These are phyloP conservation scores for Aplysia californica DNA, from an alignment of 1,140 invertebrate species.

Conservation along the genomic window DNA sequence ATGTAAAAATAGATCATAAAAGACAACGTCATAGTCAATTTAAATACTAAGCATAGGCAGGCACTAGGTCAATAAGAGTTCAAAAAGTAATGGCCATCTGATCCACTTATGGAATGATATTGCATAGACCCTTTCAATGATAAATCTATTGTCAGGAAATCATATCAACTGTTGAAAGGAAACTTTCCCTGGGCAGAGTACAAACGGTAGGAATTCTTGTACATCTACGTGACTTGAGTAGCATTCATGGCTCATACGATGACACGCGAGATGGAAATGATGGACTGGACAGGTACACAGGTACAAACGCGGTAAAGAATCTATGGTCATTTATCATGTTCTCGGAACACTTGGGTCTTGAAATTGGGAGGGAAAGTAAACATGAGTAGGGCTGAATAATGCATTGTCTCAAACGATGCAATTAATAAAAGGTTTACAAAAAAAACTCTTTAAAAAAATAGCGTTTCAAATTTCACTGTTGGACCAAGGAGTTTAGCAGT, in stretches of 20 bases:
- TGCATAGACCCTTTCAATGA: slow-evolving; percentile 4
- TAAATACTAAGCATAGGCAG: background rate
- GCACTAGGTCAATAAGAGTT: slow-evolving; percentile 7
- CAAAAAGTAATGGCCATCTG: slow-evolving; percentile 11
- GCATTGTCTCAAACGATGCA: too few relatives aligned
- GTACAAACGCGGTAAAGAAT: background rate
- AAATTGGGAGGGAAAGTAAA: too few relatives aligned
- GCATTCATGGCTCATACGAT: background rate
- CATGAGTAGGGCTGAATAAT: too few relatives aligned
- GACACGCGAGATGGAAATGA: background rate
- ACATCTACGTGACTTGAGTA: background rate
- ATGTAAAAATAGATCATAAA: too few relatives aligned
- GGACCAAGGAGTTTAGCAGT: too few relatives aligned
- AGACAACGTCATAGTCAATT: too few relatives aligned
- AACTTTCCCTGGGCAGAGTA: background rate
- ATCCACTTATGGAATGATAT: slow-evolving; percentile 11
- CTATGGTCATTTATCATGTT: too few relatives aligned
- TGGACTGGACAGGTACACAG: background rate
- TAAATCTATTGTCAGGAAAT: background rate
- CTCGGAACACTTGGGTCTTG: too few relatives aligned
- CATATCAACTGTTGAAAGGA: background rate
- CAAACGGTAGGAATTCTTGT: background rate
- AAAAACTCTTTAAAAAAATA: too few relatives aligned
- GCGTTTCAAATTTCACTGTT: too few relatives aligned
- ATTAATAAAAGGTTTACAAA: too few relatives aligned